A percentile compares a stretch with the other conserved stretches of the same genome.
phyloP scores from a whole-genome alignment of 2,797 vertebrate genomes.

The Bovichtus diacanthus region DNA sequence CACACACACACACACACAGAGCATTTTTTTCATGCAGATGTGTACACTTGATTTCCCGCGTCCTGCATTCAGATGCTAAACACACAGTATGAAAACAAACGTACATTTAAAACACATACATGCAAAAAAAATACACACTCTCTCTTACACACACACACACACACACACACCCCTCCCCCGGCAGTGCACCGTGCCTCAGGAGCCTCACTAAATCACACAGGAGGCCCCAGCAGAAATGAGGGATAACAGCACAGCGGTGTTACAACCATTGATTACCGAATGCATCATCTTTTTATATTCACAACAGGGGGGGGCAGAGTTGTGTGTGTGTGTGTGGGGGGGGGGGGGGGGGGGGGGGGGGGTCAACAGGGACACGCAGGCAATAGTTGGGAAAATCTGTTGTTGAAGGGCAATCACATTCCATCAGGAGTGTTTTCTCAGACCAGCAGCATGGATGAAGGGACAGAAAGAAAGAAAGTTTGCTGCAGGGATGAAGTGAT shows the following conservation, averaged over 20 bases:
- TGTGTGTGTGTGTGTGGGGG: not conserved
- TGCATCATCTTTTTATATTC: constrained; percentile 64
- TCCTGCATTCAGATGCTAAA: constrained; percentile 9
- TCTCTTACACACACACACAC: constrained; percentile 23
- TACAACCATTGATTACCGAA: constrained; percentile 63
- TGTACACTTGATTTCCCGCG: constrained; percentile 35
- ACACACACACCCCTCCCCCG: constrained; percentile 39
- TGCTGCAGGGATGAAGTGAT: no score
- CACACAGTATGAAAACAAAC: constrained; percentile 33
- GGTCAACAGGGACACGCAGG: constrained; percentile 11
- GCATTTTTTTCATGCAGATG: constrained; percentile 10
- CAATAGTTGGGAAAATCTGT: constrained; percentile 42
- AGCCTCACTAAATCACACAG: constrained; percentile 69
- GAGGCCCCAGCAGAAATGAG: constrained; percentile 57
- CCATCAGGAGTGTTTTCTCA: constrained; percentile 32
- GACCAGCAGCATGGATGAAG: constrained; percentile 22
- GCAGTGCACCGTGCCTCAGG: constrained; percentile 42
- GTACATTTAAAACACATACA: constrained; percentile 8
- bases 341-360: not conserved
- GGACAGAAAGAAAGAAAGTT: not conserved
- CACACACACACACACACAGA: not conserved
- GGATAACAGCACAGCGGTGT: constrained; percentile 64
- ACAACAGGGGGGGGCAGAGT: constrained; percentile 21
- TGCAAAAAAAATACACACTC: constrained; percentile 36
- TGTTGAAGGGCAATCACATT: constrained; percentile 35